Percentiles rank a stretch among this genome's conserved stretches.
These are phyloP conservation scores for Ooceraea biroi DNA, from an alignment of 1,140 invertebrate genomes.

Conservation along the genomic window DNA sequence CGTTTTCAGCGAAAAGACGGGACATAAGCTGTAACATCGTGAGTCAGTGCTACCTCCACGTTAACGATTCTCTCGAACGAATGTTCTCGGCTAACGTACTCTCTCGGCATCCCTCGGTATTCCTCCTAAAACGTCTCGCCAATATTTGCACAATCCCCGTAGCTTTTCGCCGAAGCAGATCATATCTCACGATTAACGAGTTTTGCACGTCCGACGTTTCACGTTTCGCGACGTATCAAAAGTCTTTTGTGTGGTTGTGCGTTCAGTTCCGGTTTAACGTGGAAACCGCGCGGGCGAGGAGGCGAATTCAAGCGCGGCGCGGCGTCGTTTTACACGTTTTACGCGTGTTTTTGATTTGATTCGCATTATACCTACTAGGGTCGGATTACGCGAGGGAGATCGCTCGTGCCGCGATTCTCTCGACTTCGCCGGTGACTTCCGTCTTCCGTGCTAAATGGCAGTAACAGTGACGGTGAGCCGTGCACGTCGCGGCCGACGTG, in stretches of 20 bases:
- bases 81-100: background rate
- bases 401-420: conserved; percentile 10
- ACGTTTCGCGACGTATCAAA: background rate
- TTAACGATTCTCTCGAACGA: background rate
- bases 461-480: conserved; percentile 29
- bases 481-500: conserved; percentile 12
- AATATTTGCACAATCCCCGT: background rate
- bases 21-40: too few species aligned
- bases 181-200: background rate
- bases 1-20: too few species aligned
- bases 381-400: background rate
- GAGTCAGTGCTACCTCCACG: background rate
- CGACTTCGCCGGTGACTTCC: background rate
- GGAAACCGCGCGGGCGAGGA: background rate
- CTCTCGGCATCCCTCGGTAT: too few species aligned
- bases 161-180: background rate
- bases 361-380: background rate
- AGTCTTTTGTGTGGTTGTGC: conserved; percentile 34
- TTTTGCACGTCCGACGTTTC: conserved; percentile 8
- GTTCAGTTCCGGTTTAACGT: conserved; percentile 30
- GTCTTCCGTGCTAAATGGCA: conserved; percentile 53
- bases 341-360: conserved; percentile 28
- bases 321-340: background rate
- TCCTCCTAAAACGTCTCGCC: background rate
- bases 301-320: background rate